Evolutionary conservation across 2,888 invertebrate genomes (phyloP), one percentile per base, ranked within the genome.

Genomic region (Corbicula japonica): DNA sequence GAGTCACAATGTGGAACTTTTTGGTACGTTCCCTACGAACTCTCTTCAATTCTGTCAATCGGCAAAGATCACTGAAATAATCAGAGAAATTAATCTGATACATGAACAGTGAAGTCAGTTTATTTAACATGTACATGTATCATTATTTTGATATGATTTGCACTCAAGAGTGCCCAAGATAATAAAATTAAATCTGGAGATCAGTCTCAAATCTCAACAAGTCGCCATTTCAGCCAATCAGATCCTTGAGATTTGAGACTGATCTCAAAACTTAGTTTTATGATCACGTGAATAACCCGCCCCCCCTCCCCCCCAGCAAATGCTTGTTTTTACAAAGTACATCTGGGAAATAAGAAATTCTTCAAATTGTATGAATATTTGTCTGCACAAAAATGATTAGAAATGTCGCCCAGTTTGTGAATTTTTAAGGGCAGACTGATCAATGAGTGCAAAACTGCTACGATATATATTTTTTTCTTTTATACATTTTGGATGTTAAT

Each of bases 1-100:
- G 85, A 26, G 90, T 90, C 23, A 94, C 92, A 46, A 94, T 88
- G 80, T 93, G 91, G 81, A 93, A 94, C 71, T 93, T 93, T 41
- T 84, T 88, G 6, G 41, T 77, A 60, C 92, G 84, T 18, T 66
- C 74, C 65, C 89, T 85, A 60, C 93, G 90, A 3, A 86, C 73
- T 8, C 76, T 81, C 74, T 89, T 88, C 48, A 92, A 84, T 35
- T 84, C 81, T 18, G 84, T 41, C 21, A 93, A 80, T 65, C 91
- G 74, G 44, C 76, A 84, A 4, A 87, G 70, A 80, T 92, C 91
- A 52, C 92, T 92, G 86, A n/a, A 86, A 56, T n/a, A n/a, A n/a
- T n/a, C n/a, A n/a, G n/a, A n/a, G n/a, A n/a, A n/a, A n/a, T n/a
- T n/a, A n/a, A n/a, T n/a, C n/a, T n/a, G n/a, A 41, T 30, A 41